Percentiles rank a stretch among this genome's conserved stretches.
Evolutionary conservation across 2,113 vertebrate genomes (phyloP).

Genomic region (Puffinus mauretanicus): DNA sequence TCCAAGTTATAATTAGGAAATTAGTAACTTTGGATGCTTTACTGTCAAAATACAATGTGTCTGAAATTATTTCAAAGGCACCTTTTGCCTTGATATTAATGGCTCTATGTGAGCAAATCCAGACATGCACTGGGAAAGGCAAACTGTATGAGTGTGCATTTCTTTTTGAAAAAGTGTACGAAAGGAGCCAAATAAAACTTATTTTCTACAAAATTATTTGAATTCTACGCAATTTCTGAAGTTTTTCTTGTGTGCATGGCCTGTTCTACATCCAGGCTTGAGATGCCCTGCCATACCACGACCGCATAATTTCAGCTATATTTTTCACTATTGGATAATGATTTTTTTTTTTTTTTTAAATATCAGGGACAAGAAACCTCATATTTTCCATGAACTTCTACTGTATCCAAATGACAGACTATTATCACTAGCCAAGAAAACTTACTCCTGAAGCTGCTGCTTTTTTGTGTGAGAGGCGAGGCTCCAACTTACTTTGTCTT

Average conservation of each 20-base stretch:
- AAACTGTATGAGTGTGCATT: conserved; percentile 43
- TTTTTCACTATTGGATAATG: neutral
- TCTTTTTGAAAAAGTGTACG: conserved; percentile 26
- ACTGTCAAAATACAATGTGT: neutral
- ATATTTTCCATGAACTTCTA: neutral
- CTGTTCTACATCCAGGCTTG: neutral
- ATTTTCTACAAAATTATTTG: conserved; percentile 71
- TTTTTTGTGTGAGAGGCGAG: neutral
- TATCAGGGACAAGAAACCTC: neutral
- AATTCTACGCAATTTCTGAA: neutral
- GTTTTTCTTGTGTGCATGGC: neutral
- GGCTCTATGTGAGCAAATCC: conserved; percentile 11
- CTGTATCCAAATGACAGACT: neutral
- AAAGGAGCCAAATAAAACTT: conserved; percentile 74
- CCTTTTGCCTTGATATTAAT: neutral
- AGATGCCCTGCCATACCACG: neutral
- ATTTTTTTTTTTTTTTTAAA: neutral
- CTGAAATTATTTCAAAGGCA: conserved; percentile 14
- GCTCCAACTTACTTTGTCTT: neutral
- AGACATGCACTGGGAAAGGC: neutral
- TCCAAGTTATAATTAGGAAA: neutral
- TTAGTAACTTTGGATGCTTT: conserved; percentile 2
- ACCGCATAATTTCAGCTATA: neutral
- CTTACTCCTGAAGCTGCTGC: neutral
- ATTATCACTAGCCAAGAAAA: neutral